Evolutionary conservation across 2,113 vertebrate genomes (phyloP).

Genomic region (Astatoreochromis straeleni): DNA sequence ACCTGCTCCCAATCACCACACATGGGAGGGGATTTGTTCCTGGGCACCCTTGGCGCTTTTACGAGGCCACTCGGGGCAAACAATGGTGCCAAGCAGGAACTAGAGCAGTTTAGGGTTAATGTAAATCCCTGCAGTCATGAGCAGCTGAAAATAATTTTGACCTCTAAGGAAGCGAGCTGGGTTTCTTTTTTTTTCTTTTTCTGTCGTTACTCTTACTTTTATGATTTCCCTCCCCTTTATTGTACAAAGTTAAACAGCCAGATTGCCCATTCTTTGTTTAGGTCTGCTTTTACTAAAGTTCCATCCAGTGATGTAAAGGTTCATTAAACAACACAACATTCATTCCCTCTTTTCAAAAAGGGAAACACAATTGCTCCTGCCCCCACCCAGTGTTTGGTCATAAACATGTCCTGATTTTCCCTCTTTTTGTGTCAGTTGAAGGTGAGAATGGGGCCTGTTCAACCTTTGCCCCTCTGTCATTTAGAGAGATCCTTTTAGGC

Average conservation of each 20-base stretch:
- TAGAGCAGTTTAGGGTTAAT: slow-evolving; percentile 44
- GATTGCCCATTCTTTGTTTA: background rate
- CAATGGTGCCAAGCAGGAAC: slow-evolving; percentile 35
- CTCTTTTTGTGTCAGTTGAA: background rate
- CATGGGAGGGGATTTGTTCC: slow-evolving; percentile 24
- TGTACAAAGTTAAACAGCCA: slow-evolving; percentile 1
- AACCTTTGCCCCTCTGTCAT: slow-evolving; percentile 1
- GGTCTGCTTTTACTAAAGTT: background rate
- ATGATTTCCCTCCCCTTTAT: background rate
- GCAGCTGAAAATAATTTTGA: slow-evolving; percentile 63
- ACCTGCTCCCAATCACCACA: slow-evolving; percentile 50
- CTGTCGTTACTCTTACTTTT: background rate
- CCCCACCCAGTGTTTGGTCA: background rate
- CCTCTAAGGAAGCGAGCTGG: background rate
- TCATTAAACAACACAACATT: slow-evolving; percentile 19
- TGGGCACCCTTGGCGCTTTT: slow-evolving; percentile 31
- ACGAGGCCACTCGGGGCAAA: background rate
- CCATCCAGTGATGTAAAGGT: background rate
- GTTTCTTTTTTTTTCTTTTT: background rate
- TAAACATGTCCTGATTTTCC: slow-evolving; percentile 10
- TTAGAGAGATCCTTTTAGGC: background rate
- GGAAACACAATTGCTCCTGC: background rate
- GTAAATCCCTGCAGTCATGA: slow-evolving; percentile 48
- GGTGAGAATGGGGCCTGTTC: background rate
- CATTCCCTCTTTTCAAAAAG: background rate